Evolutionary conservation across 2,797 vertebrate genomes (phyloP).

Genomic region (Telmatherina bonti): DNA sequence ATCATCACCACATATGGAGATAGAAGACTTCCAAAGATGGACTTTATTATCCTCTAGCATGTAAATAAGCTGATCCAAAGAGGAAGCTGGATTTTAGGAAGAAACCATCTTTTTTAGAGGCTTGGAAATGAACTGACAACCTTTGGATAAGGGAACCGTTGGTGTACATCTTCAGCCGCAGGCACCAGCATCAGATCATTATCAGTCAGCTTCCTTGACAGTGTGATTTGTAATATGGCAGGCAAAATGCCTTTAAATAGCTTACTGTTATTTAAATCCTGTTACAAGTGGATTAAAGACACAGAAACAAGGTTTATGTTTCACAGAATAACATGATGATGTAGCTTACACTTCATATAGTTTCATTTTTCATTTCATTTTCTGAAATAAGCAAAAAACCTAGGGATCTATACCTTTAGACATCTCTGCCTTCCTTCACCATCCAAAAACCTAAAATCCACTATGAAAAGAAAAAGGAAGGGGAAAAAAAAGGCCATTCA

Average conservation of each 20-base stretch:
- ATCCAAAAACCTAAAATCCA: background rate
- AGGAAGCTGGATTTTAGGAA: background rate
- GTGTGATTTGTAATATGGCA: background rate
- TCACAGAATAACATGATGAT: no score
- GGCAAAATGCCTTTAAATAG: background rate
- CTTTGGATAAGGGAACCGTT: background rate
- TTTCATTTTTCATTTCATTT: no score
- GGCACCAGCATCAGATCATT: background rate
- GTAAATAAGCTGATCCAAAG: background rate
- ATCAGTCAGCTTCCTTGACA: background rate
- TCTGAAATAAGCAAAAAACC: background rate
- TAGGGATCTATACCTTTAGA: background rate
- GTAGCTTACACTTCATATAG: no score
- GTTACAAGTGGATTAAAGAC: background rate
- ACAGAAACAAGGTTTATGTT: no score
- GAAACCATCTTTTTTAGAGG: background rate
- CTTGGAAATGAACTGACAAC: background rate
- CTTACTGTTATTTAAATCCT: background rate
- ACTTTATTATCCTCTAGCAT: background rate
- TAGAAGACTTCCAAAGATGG: background rate
- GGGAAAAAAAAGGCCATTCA: conserved; percentile 46
- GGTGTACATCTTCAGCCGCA: background rate
- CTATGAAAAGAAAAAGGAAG: conserved; percentile 2
- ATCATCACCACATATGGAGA: background rate
- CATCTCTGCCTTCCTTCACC: background rate